Evolutionary conservation across 2,797 vertebrate species (phyloP).

Genomic region (Galagoides demidoff): DNA sequence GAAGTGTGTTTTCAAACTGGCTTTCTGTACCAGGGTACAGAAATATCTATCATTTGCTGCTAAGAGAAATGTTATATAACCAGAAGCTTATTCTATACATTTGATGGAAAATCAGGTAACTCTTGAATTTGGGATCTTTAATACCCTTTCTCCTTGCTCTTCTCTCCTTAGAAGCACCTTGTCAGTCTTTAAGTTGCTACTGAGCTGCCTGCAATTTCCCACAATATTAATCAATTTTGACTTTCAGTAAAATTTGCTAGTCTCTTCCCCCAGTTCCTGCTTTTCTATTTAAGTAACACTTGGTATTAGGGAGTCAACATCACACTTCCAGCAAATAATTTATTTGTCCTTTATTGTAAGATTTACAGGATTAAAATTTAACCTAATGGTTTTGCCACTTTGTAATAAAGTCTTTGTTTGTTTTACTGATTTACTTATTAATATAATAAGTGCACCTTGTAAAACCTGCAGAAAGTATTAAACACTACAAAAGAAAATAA

Average conservation of each 20-base stretch:
- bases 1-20: background rate
- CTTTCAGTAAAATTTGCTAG: background rate
- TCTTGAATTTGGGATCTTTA: background rate
- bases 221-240: background rate
- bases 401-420: background rate
- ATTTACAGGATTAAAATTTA: background rate
- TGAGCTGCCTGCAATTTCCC: background rate
- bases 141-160: background rate
- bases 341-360: background rate
- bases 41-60: background rate
- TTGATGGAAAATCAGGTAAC: background rate
- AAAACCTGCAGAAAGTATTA: background rate
- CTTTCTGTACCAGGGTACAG: too few species aligned
- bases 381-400: background rate
- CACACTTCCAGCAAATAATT: background rate
- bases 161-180: background rate
- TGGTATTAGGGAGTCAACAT: background rate
- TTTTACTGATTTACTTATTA: background rate
- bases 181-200: background rate
- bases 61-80: background rate
- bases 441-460: background rate
- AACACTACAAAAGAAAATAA: background rate
- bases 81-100: background rate
- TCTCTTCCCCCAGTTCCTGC: background rate
- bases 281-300: background rate